phyloP scores from a whole-genome alignment of 2,113 vertebrate genomes.

The Lagenorhynchus albirostris region DNA sequence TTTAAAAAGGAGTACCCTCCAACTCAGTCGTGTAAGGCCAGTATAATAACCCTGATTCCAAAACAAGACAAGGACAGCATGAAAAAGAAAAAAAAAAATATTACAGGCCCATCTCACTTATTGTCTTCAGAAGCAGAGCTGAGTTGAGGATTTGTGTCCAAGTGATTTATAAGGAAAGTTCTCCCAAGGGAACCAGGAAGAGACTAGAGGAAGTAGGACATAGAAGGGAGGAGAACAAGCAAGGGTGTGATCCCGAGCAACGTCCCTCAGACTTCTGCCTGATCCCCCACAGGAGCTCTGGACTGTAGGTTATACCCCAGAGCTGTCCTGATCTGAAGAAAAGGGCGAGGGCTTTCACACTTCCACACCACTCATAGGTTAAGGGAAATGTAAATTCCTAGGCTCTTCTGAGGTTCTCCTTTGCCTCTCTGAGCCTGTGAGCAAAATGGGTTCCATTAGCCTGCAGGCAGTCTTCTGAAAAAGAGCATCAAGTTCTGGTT shows the following conservation, averaged over 20 bases:
- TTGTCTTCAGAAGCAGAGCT: background rate
- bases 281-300: background rate
- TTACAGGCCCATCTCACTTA: background rate
- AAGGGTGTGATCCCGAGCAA: background rate
- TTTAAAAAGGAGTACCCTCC: background rate
- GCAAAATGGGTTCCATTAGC: background rate
- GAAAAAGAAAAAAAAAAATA: background rate
- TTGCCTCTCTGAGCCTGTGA: background rate
- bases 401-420: background rate
- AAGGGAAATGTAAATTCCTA: background rate
- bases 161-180: background rate
- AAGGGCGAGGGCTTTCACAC: background rate
- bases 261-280: background rate
- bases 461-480: background rate
- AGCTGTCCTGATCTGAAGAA: background rate
- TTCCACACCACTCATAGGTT: background rate
- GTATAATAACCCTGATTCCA: background rate
- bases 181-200: background rate
- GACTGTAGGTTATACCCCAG: background rate
- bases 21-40: background rate
- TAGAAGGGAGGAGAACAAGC: background rate
- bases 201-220: background rate
- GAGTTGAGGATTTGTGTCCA: background rate
- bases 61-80: background rate
- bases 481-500: background rate